Evolutionary conservation across 2,797 vertebrate genomes (phyloP).

Genomic region (Eidolon dupreanum): DNA sequence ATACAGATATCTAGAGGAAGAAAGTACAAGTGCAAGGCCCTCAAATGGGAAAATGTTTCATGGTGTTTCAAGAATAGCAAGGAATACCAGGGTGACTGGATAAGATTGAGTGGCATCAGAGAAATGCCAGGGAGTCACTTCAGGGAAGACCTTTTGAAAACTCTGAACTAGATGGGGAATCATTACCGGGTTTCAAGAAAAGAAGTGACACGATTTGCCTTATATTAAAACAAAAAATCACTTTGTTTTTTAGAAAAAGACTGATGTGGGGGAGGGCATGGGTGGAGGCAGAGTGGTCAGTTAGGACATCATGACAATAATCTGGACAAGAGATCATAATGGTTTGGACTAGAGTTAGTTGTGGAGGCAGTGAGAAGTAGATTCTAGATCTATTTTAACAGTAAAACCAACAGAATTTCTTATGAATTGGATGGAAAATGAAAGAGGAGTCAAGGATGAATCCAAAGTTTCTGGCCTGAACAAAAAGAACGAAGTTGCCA

Average conservation of each 20-base stretch:
- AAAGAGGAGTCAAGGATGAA: neutral
- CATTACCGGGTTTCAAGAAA: neutral
- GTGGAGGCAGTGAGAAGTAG: neutral
- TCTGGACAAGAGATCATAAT: neutral
- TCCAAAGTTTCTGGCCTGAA: neutral
- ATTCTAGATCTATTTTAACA: neutral
- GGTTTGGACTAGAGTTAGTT: neutral
- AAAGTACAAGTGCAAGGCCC: neutral
- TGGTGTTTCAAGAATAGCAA: constrained; percentile 5
- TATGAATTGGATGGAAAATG: neutral
- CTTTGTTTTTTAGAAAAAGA: neutral
- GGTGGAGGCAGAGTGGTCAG: neutral
- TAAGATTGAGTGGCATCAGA: neutral
- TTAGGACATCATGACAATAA: neutral
- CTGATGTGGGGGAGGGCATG: neutral
- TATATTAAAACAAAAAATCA: neutral
- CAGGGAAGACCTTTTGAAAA: neutral
- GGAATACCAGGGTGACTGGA: neutral
- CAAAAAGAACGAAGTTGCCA: neutral
- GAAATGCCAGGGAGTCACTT: neutral
- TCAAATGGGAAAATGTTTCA: neutral
- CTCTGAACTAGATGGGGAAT: neutral
- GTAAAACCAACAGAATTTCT: neutral
- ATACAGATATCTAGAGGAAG: neutral
- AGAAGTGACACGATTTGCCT: neutral